Evolutionary conservation across 2,888 invertebrate species (phyloP), one percentile per base, ranked within the genome.

Genomic region (Hypselothyrea guttata): DNA sequence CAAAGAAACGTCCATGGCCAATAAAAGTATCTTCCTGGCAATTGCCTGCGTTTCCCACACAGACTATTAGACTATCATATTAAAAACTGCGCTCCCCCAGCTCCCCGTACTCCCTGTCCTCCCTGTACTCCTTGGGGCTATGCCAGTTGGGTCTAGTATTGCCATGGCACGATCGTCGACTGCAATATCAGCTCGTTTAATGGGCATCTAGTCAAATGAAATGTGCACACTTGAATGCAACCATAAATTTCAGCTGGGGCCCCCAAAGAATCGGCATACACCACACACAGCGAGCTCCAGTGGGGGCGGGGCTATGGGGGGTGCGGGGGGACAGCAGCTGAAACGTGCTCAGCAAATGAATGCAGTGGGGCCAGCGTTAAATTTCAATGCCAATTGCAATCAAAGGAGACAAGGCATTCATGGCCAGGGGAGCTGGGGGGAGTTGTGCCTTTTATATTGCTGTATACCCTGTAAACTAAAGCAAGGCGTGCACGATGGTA

Each of bases 351-450:
- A 18, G 65, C 54, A 55, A 65, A 51, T 61, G 61, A 56, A 61
- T 61, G 55, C 48, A 37, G 41, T 28, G 67, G 18, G 67, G 56
- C 47, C 75, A 79, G 78, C 71, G 71, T 78, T 82, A 73, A 76
- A 68, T 82, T 78, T 79, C 78, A 79, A 79, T 83, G 78, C 66
- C 79, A 79, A 74, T 76, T 75, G 79, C 62, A 82, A 67, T 63
- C 72, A 55, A 48, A 65, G 66, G 38, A 44, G 35, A 46, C 16
- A 41, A 18, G 12, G 47, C 2, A 18, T n/a, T 22, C 27, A 9
- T 7, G 27, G 11, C 18, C 28, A 40, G 49, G 33, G 30, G 13
- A 12, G 22, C 22, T 8, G 27, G 0, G 27, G 40, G 15, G 8
- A 5, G 7, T n/a, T n/a, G n/a, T n/a, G n/a, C n/a, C n/a, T n/a